Percentiles rank a stretch among this genome's conserved stretches.
These are phyloP conservation scores for Corvus cornix DNA, from an alignment of 2,113 vertebrate species.

Conservation along the genomic window DNA sequence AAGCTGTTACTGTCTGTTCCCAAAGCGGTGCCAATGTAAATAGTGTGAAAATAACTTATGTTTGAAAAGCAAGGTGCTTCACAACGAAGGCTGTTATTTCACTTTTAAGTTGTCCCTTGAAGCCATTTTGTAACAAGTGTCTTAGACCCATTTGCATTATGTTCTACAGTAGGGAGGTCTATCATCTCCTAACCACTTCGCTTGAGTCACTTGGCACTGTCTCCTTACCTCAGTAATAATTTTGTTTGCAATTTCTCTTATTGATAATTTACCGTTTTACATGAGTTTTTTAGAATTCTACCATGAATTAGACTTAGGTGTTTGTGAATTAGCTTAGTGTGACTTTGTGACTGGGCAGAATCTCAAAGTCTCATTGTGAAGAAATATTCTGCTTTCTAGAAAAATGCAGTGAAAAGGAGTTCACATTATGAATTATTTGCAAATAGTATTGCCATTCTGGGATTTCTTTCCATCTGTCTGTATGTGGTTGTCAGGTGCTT, in stretches of 20 bases:
- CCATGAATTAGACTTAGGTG: not conserved
- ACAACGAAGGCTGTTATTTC: constrained; percentile 32
- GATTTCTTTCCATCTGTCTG: not conserved
- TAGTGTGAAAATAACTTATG: constrained; percentile 20
- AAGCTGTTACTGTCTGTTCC: constrained; percentile 56
- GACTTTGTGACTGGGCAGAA: not conserved
- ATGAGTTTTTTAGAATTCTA: not conserved
- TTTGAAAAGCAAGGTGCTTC: constrained; percentile 48
- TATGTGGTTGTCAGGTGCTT: not conserved
- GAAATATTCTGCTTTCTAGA: not conserved
- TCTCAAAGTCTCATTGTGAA: not conserved
- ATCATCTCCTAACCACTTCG: not conserved
- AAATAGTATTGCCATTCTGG: not conserved
- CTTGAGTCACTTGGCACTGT: not conserved
- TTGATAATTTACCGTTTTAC: not conserved
- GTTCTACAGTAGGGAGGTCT: not conserved
- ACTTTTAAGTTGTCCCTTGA: not conserved
- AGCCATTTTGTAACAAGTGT: not conserved
- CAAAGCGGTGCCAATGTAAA: constrained; percentile 29
- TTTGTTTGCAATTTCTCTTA: not conserved
- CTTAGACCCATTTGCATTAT: not conserved
- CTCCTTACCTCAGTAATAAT: not conserved
- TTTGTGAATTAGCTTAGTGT: not conserved
- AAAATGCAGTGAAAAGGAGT: not conserved
- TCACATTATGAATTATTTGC: not conserved